Percentiles rank a stretch among this genome's conserved stretches.
These are phyloP conservation scores for Umimayanthus chanpuru DNA, from an alignment of 92 coral and sea anemone species.

Conservation along the genomic window DNA sequence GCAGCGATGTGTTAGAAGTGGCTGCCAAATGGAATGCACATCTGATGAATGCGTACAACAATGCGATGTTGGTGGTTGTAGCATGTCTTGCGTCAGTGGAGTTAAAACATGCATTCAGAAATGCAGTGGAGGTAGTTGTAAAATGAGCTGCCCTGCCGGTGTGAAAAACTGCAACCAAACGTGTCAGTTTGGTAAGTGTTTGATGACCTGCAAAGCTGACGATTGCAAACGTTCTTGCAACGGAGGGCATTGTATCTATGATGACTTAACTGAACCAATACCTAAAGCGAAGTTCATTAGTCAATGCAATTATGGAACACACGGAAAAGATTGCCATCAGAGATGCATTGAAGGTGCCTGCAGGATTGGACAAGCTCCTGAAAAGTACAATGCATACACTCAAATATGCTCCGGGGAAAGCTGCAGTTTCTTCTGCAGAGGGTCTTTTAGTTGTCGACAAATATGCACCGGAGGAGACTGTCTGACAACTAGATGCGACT, in stretches of 20 bases:
- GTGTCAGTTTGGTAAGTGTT: slow-evolving; percentile 74
- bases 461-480: slow-evolving; percentile 38
- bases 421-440: slow-evolving; percentile 69
- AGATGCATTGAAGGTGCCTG: slow-evolving; percentile 73
- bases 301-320: slow-evolving; percentile 61
- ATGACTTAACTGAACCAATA: background rate
- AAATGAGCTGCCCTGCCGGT: slow-evolving; percentile 77
- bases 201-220: slow-evolving; percentile 70
- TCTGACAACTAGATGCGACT: slow-evolving; percentile 43
- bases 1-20: slow-evolving; percentile 74
- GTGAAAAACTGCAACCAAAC: slow-evolving; percentile 75
- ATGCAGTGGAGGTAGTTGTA: slow-evolving; percentile 76
- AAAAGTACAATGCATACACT: slow-evolving; percentile 52
- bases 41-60: slow-evolving; percentile 67
- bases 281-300: slow-evolving; percentile 40
- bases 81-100: slow-evolving; percentile 68
- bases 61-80: slow-evolving; percentile 79
- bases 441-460: slow-evolving; percentile 19
- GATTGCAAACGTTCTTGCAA: slow-evolving; percentile 65
- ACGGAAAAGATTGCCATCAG: slow-evolving; percentile 65
- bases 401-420: slow-evolving; percentile 78
- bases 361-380: slow-evolving; percentile 33
- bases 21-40: slow-evolving; percentile 76
- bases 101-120: slow-evolving; percentile 68
- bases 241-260: slow-evolving; percentile 56